Evolutionary conservation across 1,140 invertebrate genomes (phyloP).

Genomic region (Drosophila sproati): DNA sequence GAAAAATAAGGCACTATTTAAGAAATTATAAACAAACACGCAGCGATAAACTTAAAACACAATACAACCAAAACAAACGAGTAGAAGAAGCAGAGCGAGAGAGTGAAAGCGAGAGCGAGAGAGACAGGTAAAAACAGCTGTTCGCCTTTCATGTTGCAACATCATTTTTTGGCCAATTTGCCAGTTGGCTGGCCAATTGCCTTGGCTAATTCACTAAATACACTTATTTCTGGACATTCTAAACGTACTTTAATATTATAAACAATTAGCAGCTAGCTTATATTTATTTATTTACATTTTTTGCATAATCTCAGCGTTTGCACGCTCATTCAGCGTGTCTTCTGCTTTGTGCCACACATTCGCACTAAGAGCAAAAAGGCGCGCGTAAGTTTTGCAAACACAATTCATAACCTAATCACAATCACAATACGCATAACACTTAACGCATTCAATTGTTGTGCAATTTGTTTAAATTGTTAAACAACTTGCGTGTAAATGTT

Average conservation of each 20-base stretch:
- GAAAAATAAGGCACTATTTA: slow-evolving; percentile 38
- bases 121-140: slow-evolving; percentile 63
- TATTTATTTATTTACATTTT: slow-evolving; percentile 71
- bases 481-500: slow-evolving; percentile 34
- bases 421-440: neutral
- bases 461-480: slow-evolving; percentile 22
- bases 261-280: slow-evolving; percentile 24
- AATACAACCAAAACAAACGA: slow-evolving; percentile 37
- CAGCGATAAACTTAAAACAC: slow-evolving; percentile 9
- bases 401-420: neutral
- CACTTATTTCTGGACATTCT: slow-evolving; percentile 26
- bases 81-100: slow-evolving; percentile 17
- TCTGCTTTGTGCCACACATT: slow-evolving; percentile 61
- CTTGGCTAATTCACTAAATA: slow-evolving; percentile 11
- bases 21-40: slow-evolving; percentile 48
- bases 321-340: slow-evolving; percentile 57
- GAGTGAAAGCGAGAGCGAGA: slow-evolving; percentile 18
- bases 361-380: slow-evolving; percentile 17
- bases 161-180: slow-evolving; percentile 31
- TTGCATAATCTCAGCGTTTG: slow-evolving; percentile 35
- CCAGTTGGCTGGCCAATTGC: slow-evolving; percentile 3
- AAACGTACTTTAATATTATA: slow-evolving; percentile 18
- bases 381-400: slow-evolving; percentile 4
- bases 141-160: slow-evolving; percentile 44
- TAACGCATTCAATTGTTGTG: slow-evolving; percentile 17